A percentile compares a stretch with the other conserved stretches of the same genome.
Conservation (phyloP, 2,888 invertebrate genomes). For the Drosophila diplacantha region DNA sequence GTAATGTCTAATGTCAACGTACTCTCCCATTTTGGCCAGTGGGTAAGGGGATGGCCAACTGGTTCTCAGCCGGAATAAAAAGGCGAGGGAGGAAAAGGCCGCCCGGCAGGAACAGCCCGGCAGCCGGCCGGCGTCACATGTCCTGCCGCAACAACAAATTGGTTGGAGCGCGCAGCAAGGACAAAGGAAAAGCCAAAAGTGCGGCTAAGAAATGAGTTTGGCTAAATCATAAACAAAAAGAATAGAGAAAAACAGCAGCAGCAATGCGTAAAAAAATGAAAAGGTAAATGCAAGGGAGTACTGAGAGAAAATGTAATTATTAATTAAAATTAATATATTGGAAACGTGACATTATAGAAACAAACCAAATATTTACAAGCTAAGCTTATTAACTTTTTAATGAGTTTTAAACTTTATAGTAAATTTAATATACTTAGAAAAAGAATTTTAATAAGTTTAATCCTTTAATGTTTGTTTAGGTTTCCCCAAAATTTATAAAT, state of each 20-base stretch:
- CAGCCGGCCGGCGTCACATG: constrained; percentile 54
- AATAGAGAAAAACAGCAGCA: constrained; percentile 9
- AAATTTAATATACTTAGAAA: too few relatives aligned
- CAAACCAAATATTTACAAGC: too few relatives aligned
- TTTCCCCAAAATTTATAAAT: too few relatives aligned
- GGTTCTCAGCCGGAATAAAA: background rate
- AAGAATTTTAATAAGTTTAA: too few relatives aligned
- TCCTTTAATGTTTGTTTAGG: too few relatives aligned
- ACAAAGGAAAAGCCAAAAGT: constrained; percentile 32
- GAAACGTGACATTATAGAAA: too few relatives aligned
- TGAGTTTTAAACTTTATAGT: background rate
- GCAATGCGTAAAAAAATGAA: constrained; percentile 37
- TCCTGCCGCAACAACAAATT: constrained; percentile 65
- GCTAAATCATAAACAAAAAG: constrained; percentile 14
- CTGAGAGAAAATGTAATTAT: background rate
- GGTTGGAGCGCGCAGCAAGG: constrained; percentile 39
- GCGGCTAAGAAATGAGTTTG: constrained; percentile 37
- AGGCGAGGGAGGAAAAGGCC: constrained; percentile 19
- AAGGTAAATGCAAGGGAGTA: background rate
- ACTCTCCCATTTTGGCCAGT: constrained; percentile 50
- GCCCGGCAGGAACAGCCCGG: constrained; percentile 10
- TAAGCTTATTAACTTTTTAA: background rate
- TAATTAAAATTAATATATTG: too few relatives aligned
- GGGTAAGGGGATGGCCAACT: constrained; percentile 17
- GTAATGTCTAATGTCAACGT: constrained; percentile 71